Base-by-base conservation (phyloP, 2,888 invertebrate species). In the Scrobipalpa atriplicella region DNA sequence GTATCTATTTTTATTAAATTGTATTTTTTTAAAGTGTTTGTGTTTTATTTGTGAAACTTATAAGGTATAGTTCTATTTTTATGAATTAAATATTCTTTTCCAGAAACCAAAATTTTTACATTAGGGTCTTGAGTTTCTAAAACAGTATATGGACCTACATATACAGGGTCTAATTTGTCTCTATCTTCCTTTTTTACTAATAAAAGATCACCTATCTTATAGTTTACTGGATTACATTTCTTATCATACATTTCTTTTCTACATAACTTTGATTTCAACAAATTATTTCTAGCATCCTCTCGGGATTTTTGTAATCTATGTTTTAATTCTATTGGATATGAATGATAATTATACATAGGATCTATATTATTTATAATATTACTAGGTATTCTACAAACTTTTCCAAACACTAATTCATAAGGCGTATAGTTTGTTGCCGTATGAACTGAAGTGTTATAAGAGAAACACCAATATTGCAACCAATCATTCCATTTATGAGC, bases 101-200 rank as follows among this genome's bases (percentile, higher is more conserved):
- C 29, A 43, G 43, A 47, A 62, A 66, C 66, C 29, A 66, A 18
- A 47, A 70, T 66, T 8, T 43, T 19, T 36, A 70, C 68, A 66
- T 71, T 71, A 10, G 67, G 64, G n/a, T 62, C 41, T 1, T 16
- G 9, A 43, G 68, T 66, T 61, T 41, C 11, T 21, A 54, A 9
- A 18, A 71, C 70, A 47, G 18, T 36, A 63, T 67, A 71, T 39
- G 71, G 71, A 5, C 67, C 71, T 9, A 38, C 16, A 63, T 67
- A 69, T 21, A 71, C n/a, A 41, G 36, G 47, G 54, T 66, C 63
- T 7, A 69, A 62, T 62, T 71, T 71, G 10, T 29, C 41, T 16
- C 61, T 54, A 3, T 54, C 66, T 66, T 71, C 65, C 41, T 70
- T 71, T 67, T 67, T 71, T 19, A 72, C 3, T n/a, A 70, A 65